Evolutionary conservation across 2,113 vertebrate genomes (phyloP), one percentile per base, ranked within the genome.

Genomic region (Triplophysa siluroides): DNA sequence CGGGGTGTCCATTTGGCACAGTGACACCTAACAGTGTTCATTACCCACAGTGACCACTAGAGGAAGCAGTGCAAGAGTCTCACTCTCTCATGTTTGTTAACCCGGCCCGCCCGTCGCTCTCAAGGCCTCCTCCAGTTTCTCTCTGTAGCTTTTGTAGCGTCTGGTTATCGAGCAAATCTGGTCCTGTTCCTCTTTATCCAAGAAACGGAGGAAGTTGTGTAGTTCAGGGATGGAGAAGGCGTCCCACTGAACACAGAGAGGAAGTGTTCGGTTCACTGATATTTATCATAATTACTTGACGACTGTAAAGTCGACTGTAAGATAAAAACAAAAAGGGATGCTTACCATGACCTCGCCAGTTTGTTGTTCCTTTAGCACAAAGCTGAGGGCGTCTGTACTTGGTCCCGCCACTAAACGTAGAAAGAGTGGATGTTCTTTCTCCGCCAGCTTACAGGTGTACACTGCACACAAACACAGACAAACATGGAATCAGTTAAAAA

Each of bases 151-250:
- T 12, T 89, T 72, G 0, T 98, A 99, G 84, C 97, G 95, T 10
- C 80, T 91, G 76, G 87, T 90, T 79, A 99, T 83, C 23, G 82
- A 89, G 61, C 92, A 92, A 80, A 91, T 80, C 86, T 98, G 97
- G 84, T 99, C 97, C 0, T 92, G 89, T 78, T 99, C 98, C 78
- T 99, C 98, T 85, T 96, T 98, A 77, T 98, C 94, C 83, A 99
- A 90, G 88, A 99, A 96, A 1, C 95, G 94, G 85, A 99, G 85
- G 90, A 99, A 99, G 90, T 99, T 99, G 4, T 95, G 91, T 62
- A 99, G 93, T 86, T 99, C 97, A 0, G 97, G 97, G 83, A 98
- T 91, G 78, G 91, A 95, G 83, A 99, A 99, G 24, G 97, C 97
- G 76, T 98, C 97, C 98, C 98, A 99, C 98, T 99, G 89, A 0